Conservation (phyloP, 2,113 vertebrate genomes). For the Malurus cyaneus region DNA sequence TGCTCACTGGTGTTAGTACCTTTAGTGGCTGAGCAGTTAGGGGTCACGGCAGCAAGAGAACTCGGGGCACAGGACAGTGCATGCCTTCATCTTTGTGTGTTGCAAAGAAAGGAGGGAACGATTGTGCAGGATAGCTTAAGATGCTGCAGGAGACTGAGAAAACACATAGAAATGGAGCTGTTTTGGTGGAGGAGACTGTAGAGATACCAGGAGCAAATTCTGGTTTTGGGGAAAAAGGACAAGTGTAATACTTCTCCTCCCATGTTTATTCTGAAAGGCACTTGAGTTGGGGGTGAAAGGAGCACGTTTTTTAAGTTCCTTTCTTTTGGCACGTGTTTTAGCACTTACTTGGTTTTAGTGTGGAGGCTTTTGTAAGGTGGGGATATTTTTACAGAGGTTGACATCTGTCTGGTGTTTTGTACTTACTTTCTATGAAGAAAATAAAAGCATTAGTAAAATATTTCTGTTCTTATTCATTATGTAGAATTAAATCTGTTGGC, state of each 20-base stretch:
- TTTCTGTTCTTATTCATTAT: neutral
- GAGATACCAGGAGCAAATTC: neutral
- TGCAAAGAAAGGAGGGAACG: neutral
- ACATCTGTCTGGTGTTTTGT: neutral
- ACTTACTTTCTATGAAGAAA: neutral
- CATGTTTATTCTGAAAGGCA: neutral
- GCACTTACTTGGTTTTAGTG: neutral
- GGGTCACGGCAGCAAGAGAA: neutral
- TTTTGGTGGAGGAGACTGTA: neutral
- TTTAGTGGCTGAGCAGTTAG: neutral
- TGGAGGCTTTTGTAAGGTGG: neutral
- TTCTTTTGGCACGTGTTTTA: neutral
- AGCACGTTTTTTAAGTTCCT: neutral
- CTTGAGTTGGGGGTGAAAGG: neutral
- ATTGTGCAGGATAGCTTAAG: neutral
- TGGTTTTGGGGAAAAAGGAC: neutral
- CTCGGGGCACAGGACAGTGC: accelerated
- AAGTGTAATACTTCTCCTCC: neutral
- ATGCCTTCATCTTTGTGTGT: neutral
- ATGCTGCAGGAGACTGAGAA: neutral
- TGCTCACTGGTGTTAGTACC: neutral
- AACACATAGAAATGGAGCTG: neutral
- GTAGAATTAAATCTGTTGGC: neutral
- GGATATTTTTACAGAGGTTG: neutral
- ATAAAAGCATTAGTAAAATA: neutral